Percentiles rank a stretch among this genome's conserved stretches.
Evolutionary conservation across 2,113 vertebrate genomes (phyloP).

Genomic region (Psittacus erithacus): DNA sequence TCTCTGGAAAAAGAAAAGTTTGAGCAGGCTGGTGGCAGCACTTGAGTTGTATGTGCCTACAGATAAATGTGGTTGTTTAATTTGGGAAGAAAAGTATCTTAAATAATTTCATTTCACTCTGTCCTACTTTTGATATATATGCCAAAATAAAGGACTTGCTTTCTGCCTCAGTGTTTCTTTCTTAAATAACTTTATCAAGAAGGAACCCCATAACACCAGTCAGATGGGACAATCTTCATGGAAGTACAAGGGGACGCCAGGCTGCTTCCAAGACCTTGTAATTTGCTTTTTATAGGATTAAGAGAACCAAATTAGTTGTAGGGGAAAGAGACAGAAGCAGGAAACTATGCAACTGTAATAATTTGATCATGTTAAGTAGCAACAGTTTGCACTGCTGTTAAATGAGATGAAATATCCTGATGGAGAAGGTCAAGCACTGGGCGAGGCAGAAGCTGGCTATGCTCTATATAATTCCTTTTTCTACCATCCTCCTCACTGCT

Average conservation of each 20-base stretch:
- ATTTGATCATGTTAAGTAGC: not conserved
- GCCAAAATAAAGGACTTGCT: not conserved
- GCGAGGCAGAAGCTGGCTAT: not conserved
- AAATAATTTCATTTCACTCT: not conserved
- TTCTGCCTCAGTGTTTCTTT: not conserved
- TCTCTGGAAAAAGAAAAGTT: not conserved
- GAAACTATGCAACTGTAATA: not conserved
- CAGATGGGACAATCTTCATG: not conserved
- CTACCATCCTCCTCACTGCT: not conserved
- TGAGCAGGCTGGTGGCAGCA: not conserved
- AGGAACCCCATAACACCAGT: not conserved
- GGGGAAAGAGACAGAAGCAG: not conserved
- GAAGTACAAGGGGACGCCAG: not conserved
- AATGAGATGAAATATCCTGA: not conserved
- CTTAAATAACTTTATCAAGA: not conserved
- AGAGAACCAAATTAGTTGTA: not conserved
- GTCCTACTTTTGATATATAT: not conserved
- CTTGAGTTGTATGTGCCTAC: not conserved
- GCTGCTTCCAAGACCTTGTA: not conserved
- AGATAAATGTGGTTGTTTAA: not conserved
- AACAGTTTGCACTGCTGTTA: not conserved
- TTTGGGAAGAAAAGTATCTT: rapidly evolving
- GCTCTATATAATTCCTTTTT: not conserved
- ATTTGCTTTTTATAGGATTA: not conserved
- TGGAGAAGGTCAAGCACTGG: not conserved